phyloP scores from a whole-genome alignment of 1,140 invertebrate genomes.

The Polypedilum pembai region DNA sequence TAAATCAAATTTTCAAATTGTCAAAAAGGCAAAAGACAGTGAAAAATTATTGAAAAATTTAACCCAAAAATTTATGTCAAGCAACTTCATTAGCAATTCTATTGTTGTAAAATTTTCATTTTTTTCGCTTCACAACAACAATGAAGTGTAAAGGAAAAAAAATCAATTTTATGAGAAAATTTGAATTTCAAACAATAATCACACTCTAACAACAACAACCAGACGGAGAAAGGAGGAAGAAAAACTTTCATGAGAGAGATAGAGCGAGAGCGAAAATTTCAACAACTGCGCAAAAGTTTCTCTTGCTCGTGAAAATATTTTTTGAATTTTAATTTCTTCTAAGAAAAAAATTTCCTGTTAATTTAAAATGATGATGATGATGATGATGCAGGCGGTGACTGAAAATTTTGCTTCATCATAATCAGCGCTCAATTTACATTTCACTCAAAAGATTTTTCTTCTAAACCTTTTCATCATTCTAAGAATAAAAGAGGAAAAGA shows the following conservation, averaged over 20 bases:
- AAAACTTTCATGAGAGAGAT: background rate
- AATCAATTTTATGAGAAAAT: conserved; percentile 18
- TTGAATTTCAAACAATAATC: conserved; percentile 16
- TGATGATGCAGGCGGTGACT: too few species aligned
- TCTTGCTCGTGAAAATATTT: background rate
- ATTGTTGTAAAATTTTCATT: background rate
- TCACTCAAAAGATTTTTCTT: background rate
- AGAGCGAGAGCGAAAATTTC: background rate
- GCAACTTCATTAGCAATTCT: background rate
- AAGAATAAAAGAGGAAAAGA: background rate
- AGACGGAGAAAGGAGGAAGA: background rate
- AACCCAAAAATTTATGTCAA: too few species aligned
- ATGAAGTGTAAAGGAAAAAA: background rate
- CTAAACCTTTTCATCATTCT: too few species aligned
- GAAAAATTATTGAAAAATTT: too few species aligned
- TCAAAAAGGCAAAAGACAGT: too few species aligned
- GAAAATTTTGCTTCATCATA: background rate
- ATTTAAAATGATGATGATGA: background rate
- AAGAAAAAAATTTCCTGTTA: conserved; percentile 19
- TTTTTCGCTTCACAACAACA: too few species aligned
- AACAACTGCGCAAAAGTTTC: background rate
- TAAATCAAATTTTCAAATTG: too few species aligned
- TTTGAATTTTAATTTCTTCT: background rate
- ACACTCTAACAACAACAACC: background rate
- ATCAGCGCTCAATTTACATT: conserved; percentile 12